phyloP scores from a whole-genome alignment of 1,140 invertebrate genomes.

The Zaprionus kolodkinae region DNA sequence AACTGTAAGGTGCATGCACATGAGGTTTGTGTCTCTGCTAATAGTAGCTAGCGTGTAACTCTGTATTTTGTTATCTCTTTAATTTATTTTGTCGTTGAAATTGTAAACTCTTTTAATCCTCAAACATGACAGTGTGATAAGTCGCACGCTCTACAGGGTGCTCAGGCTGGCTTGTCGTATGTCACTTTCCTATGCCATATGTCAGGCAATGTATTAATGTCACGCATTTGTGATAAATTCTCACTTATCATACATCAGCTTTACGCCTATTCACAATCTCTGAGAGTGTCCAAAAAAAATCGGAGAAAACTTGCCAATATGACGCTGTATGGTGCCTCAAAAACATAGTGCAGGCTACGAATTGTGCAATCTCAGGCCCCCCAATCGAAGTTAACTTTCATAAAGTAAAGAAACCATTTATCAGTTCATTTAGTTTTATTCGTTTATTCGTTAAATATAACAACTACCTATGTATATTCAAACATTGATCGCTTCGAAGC shows the following conservation, averaged over 20 bases:
- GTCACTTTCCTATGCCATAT: background rate
- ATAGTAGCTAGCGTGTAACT: background rate
- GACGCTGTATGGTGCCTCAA: background rate
- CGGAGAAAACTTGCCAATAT: background rate
- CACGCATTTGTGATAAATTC: background rate
- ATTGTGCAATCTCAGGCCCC: background rate
- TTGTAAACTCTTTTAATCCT: background rate
- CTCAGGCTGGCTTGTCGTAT: background rate
- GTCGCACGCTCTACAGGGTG: background rate
- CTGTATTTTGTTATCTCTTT: background rate
- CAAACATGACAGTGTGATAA: background rate
- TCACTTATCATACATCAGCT: background rate
- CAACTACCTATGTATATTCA: slow-evolving; percentile 6
- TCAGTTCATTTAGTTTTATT: slow-evolving; percentile 23
- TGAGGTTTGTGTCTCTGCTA: slow-evolving; percentile 19
- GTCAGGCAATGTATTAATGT: background rate
- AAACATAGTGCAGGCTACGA: background rate
- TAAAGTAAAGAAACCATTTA: background rate
- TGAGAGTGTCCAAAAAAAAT: background rate
- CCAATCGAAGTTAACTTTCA: background rate
- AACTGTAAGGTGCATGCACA: background rate
- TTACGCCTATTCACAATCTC: too few species aligned
- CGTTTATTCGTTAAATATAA: slow-evolving; percentile 32
- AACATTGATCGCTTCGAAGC: slow-evolving; percentile 29
- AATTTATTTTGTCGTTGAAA: background rate